Evolutionary conservation across 2,888 invertebrate species (phyloP).

Genomic region (Oxystoma pomonae): DNA sequence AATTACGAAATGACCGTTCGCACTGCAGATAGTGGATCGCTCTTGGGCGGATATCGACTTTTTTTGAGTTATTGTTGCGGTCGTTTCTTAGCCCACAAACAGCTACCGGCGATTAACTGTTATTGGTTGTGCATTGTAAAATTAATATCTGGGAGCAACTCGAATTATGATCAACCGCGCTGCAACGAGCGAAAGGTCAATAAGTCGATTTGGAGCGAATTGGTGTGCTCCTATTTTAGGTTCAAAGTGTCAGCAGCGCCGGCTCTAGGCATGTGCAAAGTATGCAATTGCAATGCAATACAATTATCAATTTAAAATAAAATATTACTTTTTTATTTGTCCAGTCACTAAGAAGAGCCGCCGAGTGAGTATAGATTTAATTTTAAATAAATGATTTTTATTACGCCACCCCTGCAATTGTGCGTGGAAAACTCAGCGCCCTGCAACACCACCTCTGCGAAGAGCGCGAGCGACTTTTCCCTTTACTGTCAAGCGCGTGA

Average conservation of each 20-base stretch:
- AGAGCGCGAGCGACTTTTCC: too few species aligned
- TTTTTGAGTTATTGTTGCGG: constrained; percentile 3
- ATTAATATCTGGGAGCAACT: not conserved
- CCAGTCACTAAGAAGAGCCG: too few species aligned
- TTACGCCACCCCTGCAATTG: too few species aligned
- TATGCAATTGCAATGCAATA: too few species aligned
- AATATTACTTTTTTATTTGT: too few species aligned
- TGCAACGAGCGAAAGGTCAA: not conserved
- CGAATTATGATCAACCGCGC: not conserved
- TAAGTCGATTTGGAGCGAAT: not conserved
- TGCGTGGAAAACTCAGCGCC: too few species aligned
- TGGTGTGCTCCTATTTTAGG: not conserved
- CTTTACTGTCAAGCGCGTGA: too few species aligned
- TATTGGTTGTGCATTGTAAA: not conserved
- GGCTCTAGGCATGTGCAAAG: too few species aligned
- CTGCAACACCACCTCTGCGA: too few species aligned
- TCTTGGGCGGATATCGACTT: constrained; percentile 3
- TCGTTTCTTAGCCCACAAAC: not conserved
- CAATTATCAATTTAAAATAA: too few species aligned
- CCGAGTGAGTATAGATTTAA: too few species aligned
- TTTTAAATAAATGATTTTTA: too few species aligned
- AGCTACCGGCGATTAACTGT: constrained; percentile 2
- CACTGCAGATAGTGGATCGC: constrained; percentile 15
- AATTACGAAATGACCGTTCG: constrained; percentile 19
- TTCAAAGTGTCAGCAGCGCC: not conserved